These are phyloP conservation scores for Neotragus moschatus DNA, from an alignment of 2,113 vertebrate genomes.

Conservation along the genomic window DNA sequence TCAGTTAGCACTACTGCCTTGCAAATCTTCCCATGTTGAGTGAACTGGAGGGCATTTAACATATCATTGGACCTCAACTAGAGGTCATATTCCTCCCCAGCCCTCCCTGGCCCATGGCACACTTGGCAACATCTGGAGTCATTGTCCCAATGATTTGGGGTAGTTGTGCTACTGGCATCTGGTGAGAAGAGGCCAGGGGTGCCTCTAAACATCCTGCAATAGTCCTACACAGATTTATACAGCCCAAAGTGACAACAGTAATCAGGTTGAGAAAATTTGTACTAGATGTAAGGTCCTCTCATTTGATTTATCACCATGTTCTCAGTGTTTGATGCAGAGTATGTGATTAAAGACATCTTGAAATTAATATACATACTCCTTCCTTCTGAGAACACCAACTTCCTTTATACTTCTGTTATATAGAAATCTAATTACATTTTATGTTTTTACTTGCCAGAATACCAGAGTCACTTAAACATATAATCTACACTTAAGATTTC, in stretches of 20 bases:
- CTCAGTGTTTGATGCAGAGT: neutral
- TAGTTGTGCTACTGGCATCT: neutral
- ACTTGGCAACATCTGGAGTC: neutral
- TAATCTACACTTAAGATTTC: slow-evolving; percentile 48
- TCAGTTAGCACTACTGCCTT: neutral
- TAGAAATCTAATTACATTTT: slow-evolving; percentile 39
- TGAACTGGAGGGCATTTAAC: neutral
- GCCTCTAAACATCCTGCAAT: neutral
- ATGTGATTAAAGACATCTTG: neutral
- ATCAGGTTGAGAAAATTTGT: neutral
- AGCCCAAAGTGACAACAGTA: neutral
- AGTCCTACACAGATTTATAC: neutral
- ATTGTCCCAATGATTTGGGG: neutral
- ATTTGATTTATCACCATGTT: neutral
- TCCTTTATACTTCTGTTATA: neutral
- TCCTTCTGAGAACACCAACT: neutral
- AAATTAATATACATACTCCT: neutral
- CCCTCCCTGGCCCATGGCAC: neutral
- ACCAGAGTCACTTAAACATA: slow-evolving; percentile 26
- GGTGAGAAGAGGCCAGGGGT: neutral
- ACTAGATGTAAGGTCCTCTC: neutral
- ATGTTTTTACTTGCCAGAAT: slow-evolving; percentile 43
- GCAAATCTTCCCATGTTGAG: neutral
- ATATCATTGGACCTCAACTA: neutral
- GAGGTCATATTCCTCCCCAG: neutral